A percentile compares a stretch with the other conserved stretches of the same genome.
These are phyloP conservation scores for Acronicta psi DNA, from an alignment of 2,888 invertebrate species.

Conservation along the genomic window DNA sequence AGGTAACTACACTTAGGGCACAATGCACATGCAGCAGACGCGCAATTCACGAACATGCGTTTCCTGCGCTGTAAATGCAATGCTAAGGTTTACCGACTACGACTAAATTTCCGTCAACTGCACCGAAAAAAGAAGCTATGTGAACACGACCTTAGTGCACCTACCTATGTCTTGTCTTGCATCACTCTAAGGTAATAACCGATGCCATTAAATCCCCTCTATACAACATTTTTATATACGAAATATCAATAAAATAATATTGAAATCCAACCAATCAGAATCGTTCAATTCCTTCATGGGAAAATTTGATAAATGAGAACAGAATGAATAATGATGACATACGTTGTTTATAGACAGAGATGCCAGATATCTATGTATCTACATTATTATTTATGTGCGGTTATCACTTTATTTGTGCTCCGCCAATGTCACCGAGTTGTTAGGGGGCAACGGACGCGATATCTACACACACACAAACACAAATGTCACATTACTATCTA, in stretches of 20 bases:
- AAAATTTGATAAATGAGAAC: slow-evolving; percentile 38
- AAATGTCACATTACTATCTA: slow-evolving; percentile 63
- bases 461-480: slow-evolving; percentile 75
- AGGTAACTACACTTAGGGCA: too few relatives aligned
- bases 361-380: slow-evolving; percentile 67
- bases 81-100: too few relatives aligned
- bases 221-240: too few relatives aligned
- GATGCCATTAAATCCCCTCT: too few relatives aligned
- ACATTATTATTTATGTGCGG: slow-evolving; percentile 77
- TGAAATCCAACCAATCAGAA: background rate
- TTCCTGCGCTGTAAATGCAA: too few relatives aligned
- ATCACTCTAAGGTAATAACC: background rate
- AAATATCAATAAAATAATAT: too few relatives aligned
- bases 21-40: too few relatives aligned
- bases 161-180: background rate
- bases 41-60: too few relatives aligned
- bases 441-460: slow-evolving; percentile 86
- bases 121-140: too few relatives aligned
- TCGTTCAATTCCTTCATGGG: slow-evolving; percentile 26
- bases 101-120: too few relatives aligned
- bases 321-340: slow-evolving; percentile 58
- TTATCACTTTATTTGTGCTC: slow-evolving; percentile 86
- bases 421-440: slow-evolving; percentile 88
- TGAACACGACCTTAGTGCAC: too few relatives aligned
- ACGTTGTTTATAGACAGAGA: slow-evolving; percentile 61